Evolutionary conservation across 2,888 invertebrate species (phyloP).

Genomic region (Tenthredo scrophulariae): DNA sequence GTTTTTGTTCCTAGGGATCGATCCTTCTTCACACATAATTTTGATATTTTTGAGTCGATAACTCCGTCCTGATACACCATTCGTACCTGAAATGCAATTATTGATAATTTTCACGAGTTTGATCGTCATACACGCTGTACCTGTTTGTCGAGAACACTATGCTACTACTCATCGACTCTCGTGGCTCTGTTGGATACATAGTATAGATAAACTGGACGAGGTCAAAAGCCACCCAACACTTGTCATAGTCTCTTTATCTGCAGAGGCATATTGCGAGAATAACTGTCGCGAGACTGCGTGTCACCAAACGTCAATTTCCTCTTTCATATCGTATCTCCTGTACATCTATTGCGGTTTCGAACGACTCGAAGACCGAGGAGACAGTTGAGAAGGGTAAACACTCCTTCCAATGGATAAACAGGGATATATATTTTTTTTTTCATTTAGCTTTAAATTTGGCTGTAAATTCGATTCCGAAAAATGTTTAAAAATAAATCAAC

Average conservation of each 20-base stretch:
- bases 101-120: not conserved
- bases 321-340: not conserved
- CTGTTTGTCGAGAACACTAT: not conserved
- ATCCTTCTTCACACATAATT: too few species aligned
- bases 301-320: conserved; percentile 10
- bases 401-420: not conserved
- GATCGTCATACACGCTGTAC: not conserved
- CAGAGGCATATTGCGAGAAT: not conserved
- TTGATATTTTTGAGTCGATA: too few species aligned
- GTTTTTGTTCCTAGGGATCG: too few species aligned
- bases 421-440: not conserved
- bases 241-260: not conserved
- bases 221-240: conserved; percentile 1
- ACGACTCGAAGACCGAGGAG: not conserved
- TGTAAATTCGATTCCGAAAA: not conserved
- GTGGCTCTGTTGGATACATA: not conserved
- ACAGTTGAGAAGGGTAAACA: too few species aligned
- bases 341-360: not conserved
- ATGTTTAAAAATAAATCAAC: not conserved
- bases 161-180: not conserved
- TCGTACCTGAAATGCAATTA: not conserved
- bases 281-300: not conserved
- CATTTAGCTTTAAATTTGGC: not conserved
- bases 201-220: not conserved
- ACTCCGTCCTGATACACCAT: too few species aligned